Conservation (phyloP, 1,140 invertebrate genomes). For the Acarapis woodi region DNA sequence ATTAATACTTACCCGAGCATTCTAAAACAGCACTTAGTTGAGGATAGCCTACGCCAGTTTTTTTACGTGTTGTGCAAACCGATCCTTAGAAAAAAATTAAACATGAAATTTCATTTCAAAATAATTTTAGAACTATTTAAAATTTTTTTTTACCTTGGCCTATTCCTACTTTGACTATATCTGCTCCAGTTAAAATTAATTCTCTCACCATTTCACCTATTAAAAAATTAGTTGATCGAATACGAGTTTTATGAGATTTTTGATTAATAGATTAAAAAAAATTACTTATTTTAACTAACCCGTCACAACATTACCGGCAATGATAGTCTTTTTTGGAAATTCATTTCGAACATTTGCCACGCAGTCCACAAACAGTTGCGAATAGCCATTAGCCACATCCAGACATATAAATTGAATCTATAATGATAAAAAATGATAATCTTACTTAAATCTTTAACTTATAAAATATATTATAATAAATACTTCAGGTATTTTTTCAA, state of each 20-base stretch:
- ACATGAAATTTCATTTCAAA: too few relatives aligned
- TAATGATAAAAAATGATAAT: too few relatives aligned
- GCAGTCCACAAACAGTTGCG: conserved; percentile 72
- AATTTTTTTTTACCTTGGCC: too few relatives aligned
- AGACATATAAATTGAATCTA: conserved; percentile 48
- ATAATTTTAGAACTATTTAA: too few relatives aligned
- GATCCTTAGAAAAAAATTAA: too few relatives aligned
- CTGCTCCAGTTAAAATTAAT: conserved; percentile 65
- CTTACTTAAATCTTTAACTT: too few relatives aligned
- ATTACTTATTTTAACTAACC: conserved; percentile 89
- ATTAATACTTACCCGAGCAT: too few relatives aligned
- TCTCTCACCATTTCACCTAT: conserved; percentile 94
- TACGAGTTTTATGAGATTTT: too few relatives aligned
- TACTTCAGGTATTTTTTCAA: conserved; percentile 31
- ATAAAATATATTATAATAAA: too few relatives aligned
- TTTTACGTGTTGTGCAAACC: conserved; percentile 73
- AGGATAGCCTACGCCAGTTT: conserved; percentile 80
- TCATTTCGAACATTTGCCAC: conserved; percentile 43
- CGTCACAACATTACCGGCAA: conserved; percentile 86
- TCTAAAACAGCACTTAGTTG: conserved; percentile 77
- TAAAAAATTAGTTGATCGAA: too few relatives aligned
- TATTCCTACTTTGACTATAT: conserved; percentile 85
- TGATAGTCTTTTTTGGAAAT: conserved; percentile 61
- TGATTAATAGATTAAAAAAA: too few relatives aligned
- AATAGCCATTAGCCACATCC: conserved; percentile 91